Evolutionary conservation across 2,113 vertebrate species (phyloP).

Genomic region (Erinaceus europaeus): DNA sequence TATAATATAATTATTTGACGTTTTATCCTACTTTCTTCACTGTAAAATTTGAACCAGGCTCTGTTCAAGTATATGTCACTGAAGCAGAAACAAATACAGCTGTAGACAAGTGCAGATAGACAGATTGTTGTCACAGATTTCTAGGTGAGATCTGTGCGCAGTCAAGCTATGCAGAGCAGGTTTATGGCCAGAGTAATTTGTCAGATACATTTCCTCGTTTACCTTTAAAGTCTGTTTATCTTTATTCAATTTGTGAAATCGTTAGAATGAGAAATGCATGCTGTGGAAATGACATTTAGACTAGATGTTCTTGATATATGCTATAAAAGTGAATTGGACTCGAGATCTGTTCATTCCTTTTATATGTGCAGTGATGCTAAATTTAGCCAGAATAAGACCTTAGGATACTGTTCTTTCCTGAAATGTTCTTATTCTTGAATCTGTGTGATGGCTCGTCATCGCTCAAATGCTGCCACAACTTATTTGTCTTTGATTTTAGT

Average conservation of each 20-base stretch:
- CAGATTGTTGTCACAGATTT: not conserved
- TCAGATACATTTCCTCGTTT: not conserved
- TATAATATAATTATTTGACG: constrained; percentile 52
- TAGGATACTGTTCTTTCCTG: not conserved
- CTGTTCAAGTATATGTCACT: not conserved
- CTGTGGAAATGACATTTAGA: not conserved
- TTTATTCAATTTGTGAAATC: not conserved
- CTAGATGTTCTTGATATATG: not conserved
- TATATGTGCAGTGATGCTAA: not conserved
- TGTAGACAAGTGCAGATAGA: constrained; percentile 48
- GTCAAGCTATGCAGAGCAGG: not conserved
- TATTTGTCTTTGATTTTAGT: not conserved
- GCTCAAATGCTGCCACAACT: not conserved
- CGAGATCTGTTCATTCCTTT: not conserved
- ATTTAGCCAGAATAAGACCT: not conserved
- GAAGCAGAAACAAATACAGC: not conserved
- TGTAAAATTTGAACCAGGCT: constrained; percentile 13
- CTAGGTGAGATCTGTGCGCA: not conserved
- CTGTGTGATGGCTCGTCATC: not conserved
- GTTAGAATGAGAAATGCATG: not conserved
- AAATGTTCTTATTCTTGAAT: not conserved
- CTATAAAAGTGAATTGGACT: constrained; percentile 26
- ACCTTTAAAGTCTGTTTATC: constrained; percentile 44
- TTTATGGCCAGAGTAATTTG: not conserved
- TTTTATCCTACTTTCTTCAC: constrained; percentile 62